Conservation (phyloP, 2,113 vertebrate genomes). For the Psettodes erumei region DNA sequence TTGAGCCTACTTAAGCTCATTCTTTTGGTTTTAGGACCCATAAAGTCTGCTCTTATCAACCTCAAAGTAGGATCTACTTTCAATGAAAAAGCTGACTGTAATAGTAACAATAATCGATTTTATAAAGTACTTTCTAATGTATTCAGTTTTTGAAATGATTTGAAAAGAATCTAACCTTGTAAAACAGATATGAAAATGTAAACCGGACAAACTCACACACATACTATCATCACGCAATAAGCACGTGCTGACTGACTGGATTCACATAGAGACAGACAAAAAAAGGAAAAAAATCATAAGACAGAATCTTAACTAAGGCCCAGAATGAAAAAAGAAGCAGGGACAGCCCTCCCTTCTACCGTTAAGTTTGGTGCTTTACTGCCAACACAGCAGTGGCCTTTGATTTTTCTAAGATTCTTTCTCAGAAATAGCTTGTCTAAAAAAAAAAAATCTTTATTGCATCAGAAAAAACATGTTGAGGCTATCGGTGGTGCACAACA, state of each 20-base stretch:
- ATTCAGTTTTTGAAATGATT: background rate
- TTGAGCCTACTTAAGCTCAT: background rate
- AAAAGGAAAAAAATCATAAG: background rate
- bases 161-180: background rate
- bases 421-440: conserved; percentile 21
- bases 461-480: conserved; percentile 21
- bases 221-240: background rate
- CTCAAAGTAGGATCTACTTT: background rate
- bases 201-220: background rate
- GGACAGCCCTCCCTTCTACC: background rate
- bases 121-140: background rate
- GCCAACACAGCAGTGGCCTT: background rate
- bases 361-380: background rate
- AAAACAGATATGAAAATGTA: background rate
- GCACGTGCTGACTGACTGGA: background rate
- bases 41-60: background rate
- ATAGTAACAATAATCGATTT: too few relatives aligned
- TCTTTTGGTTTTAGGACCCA: too few relatives aligned
- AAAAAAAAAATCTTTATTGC: conserved; percentile 23
- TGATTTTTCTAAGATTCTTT: conserved; percentile 9
- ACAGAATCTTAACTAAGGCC: background rate
- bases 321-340: background rate
- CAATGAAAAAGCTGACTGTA: background rate
- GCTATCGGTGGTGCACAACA: conserved; percentile 29
- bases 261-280: background rate